phyloP scores from a whole-genome alignment of 2,797 vertebrate genomes.

The Paratrypauchen microcephalus region DNA sequence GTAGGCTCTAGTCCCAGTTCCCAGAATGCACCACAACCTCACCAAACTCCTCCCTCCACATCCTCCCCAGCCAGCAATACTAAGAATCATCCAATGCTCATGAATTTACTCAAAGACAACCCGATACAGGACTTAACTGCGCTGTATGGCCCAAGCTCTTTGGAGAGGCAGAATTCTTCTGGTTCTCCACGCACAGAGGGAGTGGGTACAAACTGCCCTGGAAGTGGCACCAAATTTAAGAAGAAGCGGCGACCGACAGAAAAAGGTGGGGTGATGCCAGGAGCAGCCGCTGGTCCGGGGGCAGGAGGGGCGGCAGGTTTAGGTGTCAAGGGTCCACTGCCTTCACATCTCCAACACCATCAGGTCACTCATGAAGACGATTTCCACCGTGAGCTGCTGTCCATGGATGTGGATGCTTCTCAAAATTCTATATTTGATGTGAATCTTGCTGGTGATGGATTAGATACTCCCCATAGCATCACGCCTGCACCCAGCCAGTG shows the following conservation, averaged over 20 bases:
- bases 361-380: constrained; percentile 93
- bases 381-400: constrained; percentile 96
- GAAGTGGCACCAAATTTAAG: constrained; percentile 81
- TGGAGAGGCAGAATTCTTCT: constrained; percentile 96
- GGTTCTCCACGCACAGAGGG: constrained; percentile 87
- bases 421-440: constrained; percentile 97
- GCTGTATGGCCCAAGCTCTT: constrained; percentile 89
- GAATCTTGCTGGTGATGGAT: constrained; percentile 89
- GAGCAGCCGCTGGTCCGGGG: constrained; percentile 48
- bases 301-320: constrained; percentile 43
- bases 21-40: constrained; percentile 83
- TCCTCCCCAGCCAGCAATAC: constrained; percentile 98
- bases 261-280: constrained; percentile 65
- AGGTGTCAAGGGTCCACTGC: constrained; percentile 73
- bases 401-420: constrained; percentile 95
- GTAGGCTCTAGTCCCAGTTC: constrained; percentile 94
- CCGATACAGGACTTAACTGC: constrained; percentile 94
- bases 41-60: constrained; percentile 94
- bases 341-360: constrained; percentile 78
- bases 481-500: constrained; percentile 97
- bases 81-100: constrained; percentile 99
- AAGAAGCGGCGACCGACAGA: constrained; percentile 86
- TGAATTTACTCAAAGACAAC: constrained; percentile 98
- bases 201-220: constrained; percentile 80
- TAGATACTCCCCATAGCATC: constrained; percentile 96